Percentiles rank a stretch among this genome's conserved stretches.
Conservation (phyloP, 2,113 vertebrate genomes). For the Ammodytes dubius region DNA sequence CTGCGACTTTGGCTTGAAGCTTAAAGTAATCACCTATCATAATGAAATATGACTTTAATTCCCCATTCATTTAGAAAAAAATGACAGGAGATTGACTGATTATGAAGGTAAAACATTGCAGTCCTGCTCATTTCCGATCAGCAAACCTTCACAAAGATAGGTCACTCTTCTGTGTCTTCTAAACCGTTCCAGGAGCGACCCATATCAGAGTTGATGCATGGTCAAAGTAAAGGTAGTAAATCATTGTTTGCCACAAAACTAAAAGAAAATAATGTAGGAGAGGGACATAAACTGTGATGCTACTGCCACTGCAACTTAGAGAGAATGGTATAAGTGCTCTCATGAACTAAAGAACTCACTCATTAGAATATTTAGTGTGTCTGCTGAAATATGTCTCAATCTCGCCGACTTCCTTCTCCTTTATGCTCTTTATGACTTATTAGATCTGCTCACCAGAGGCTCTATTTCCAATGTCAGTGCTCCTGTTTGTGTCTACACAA, state of each 20-base stretch:
- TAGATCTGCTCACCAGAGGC: background rate
- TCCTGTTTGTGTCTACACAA: slow-evolving; percentile 10
- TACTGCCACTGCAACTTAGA: background rate
- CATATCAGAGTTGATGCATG: background rate
- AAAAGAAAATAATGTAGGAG: background rate
- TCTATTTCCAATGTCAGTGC: background rate
- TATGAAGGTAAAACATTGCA: too few relatives aligned
- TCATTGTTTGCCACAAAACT: background rate
- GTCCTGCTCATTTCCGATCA: too few relatives aligned
- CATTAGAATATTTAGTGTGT: background rate
- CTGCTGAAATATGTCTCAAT: background rate
- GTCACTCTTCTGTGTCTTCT: too few relatives aligned
- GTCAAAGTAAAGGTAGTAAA: background rate
- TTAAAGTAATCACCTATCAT: too few relatives aligned
- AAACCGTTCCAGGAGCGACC: background rate
- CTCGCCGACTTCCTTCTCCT: background rate
- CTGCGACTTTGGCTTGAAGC: too few relatives aligned
- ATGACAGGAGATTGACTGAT: too few relatives aligned
- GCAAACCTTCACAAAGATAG: too few relatives aligned
- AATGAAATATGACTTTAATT: too few relatives aligned
- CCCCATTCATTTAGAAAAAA: too few relatives aligned
- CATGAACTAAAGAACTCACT: background rate
- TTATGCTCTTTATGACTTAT: background rate
- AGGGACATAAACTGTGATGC: background rate
- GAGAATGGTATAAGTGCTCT: background rate